Evolutionary conservation across 2,888 invertebrate genomes (phyloP), one percentile per base, ranked within the genome.

Genomic region (Phalera bucephala): DNA sequence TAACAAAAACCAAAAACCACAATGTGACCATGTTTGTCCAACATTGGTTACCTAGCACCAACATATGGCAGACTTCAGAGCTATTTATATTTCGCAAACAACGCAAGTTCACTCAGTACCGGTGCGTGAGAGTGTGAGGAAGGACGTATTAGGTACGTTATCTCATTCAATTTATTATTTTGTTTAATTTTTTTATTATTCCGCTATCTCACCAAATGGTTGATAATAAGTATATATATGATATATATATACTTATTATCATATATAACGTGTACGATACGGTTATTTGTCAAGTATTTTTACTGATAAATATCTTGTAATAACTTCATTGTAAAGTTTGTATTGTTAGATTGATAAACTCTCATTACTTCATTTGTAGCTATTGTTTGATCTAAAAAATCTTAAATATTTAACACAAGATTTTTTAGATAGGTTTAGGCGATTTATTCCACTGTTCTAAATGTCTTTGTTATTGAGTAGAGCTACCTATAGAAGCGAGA

Each of bases 141-240:
- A 9, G 22, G n/a, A n/a, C 10, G n/a, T 9, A 10, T 22, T 10
- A 9, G 10, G 22, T 22, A 10, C 9, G 22, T 10, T 21, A 20
- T 1, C 11, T 12, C 5, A 37, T 39, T 33, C 13, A 30, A 21
- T 23, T 20, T 21, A 32, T 12, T 42, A 35, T 48, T 31, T 40
- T 19, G 25, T 23, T 10, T 3, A 22, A n/a, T 8, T 12, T 17
- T n/a, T 23, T 39, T 38, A 28, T 32, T 28, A 33, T 11, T 10
- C 22, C 19, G 39, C 28, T 21, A 31, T 36, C 19, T 30, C 7
- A 19, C 15, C 3, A 3, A 17, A 9, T 14, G 9, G 14, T 13
- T 1, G 12, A n/a, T 20, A 13, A 13, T 10, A 2, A 5, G 10
- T 22, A 22, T 9, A n/a, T n/a, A n/a, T n/a, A n/a, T n/a, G n/a